Conservation (phyloP, 1,140 invertebrate species). For the Magallana angulata region DNA sequence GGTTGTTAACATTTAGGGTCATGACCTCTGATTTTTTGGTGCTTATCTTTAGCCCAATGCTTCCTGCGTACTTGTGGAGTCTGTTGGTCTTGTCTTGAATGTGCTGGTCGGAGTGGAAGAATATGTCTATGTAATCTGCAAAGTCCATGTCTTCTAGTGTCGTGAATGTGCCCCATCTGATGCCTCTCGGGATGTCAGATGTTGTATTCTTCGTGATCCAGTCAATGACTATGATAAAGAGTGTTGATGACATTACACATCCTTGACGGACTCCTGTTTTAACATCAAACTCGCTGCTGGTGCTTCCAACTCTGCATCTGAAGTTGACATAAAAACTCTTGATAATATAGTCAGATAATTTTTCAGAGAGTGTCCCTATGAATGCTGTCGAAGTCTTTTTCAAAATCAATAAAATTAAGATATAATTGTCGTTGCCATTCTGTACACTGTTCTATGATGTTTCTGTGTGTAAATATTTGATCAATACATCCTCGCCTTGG, state of each 20-base stretch:
- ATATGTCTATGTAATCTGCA: slow-evolving; percentile 5
- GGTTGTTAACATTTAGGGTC: neutral
- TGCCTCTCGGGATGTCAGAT: neutral
- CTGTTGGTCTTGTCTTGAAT: slow-evolving; percentile 41
- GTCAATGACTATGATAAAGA: slow-evolving; percentile 22
- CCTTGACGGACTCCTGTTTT: slow-evolving; percentile 29
- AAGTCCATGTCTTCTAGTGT: neutral
- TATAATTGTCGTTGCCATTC: slow-evolving; percentile 36
- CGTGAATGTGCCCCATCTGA: too few relatives aligned
- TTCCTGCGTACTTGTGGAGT: neutral
- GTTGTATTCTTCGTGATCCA: slow-evolving; percentile 12
- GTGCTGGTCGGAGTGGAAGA: neutral
- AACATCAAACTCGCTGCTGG: neutral
- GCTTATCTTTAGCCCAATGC: neutral
- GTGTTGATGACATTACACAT: slow-evolving; percentile 42
- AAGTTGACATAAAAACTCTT: slow-evolving; percentile 38
- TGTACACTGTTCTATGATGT: slow-evolving; percentile 38
- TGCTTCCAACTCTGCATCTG: slow-evolving; percentile 5
- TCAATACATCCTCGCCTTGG: slow-evolving; percentile 33
- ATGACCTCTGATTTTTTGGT: slow-evolving; percentile 4
- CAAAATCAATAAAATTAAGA: neutral
- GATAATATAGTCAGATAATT: neutral
- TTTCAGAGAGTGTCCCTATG: neutral
- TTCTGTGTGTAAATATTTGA: slow-evolving; percentile 30
- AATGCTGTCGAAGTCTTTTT: too few relatives aligned